A percentile compares a stretch with the other conserved stretches of the same genome.
Conservation (phyloP, 2,888 invertebrate genomes). For the Chrysolina oricalcia region DNA sequence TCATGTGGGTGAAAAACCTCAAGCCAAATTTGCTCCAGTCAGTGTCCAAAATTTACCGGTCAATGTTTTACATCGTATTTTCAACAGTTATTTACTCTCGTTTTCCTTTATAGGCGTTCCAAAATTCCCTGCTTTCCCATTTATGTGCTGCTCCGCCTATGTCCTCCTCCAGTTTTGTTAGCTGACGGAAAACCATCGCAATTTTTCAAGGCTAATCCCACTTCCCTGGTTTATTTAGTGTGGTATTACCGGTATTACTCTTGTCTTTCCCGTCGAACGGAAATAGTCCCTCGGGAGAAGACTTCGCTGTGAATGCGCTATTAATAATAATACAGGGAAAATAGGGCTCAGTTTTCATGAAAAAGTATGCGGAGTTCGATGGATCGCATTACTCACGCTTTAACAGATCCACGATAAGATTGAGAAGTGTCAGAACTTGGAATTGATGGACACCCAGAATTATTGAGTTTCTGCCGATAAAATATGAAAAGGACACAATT, state of each 20-base stretch:
- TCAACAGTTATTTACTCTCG: no score
- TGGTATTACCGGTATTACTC: constrained; percentile 61
- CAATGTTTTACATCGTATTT: no score
- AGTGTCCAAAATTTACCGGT: no score
- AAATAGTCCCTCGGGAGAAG: constrained; percentile 55
- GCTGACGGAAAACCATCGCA: constrained; percentile 54
- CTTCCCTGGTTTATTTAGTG: constrained; percentile 65
- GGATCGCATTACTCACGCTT: constrained; percentile 26
- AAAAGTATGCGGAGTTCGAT: constrained; percentile 36
- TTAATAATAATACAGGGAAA: constrained; percentile 47
- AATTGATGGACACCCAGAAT: constrained; percentile 25
- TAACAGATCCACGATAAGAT: constrained; percentile 7
- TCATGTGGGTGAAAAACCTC: no score
- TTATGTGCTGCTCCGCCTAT: not conserved
- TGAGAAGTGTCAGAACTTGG: constrained; percentile 20
- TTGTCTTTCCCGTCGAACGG: constrained; percentile 53
- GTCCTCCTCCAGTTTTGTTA: not conserved
- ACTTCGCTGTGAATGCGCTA: constrained; percentile 49
- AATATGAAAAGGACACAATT: not conserved
- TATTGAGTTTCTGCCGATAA: not conserved
- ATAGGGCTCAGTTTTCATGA: constrained; percentile 38
- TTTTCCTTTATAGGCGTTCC: no score
- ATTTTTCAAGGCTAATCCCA: constrained; percentile 66
- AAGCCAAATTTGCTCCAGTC: no score
- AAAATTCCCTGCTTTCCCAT: not conserved